Evolutionary conservation across 1,140 invertebrate species (phyloP).

Genomic region (Reticulitermes speratus): DNA sequence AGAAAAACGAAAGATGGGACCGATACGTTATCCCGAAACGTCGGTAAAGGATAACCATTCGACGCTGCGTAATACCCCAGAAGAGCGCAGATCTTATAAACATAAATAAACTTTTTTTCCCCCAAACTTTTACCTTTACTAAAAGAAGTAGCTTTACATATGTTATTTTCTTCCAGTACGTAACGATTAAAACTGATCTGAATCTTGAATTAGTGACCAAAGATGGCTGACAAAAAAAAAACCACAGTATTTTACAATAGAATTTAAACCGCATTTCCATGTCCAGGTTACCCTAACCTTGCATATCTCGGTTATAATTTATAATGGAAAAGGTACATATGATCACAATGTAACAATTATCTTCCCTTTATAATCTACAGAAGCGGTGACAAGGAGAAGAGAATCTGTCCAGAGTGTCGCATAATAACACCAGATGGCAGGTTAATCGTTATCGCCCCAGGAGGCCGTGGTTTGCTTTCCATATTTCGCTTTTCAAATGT

Average conservation of each 20-base stretch:
- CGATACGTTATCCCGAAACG: too few relatives aligned
- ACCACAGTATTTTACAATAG: not conserved
- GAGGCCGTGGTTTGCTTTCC: not conserved
- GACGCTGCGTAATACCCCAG: too few relatives aligned
- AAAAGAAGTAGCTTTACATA: too few relatives aligned
- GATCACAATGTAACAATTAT: not conserved
- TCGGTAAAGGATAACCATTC: too few relatives aligned
- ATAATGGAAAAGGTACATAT: conserved; percentile 2
- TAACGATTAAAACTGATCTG: too few relatives aligned
- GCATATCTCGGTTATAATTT: not conserved
- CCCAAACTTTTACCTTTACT: too few relatives aligned
- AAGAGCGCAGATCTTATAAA: too few relatives aligned
- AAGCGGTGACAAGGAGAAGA: not conserved
- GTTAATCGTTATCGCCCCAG: conserved; percentile 3
- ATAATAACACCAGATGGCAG: conserved; percentile 18
- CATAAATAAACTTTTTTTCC: too few relatives aligned
- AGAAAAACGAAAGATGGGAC: too few relatives aligned
- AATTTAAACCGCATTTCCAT: not conserved
- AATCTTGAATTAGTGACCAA: not conserved
- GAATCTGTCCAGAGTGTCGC: conserved; percentile 6
- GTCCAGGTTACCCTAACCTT: not conserved
- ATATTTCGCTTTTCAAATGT: not conserved
- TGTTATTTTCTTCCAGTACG: too few relatives aligned
- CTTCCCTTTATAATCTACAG: not conserved
- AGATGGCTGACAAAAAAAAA: not conserved